Evolutionary conservation across 1,140 invertebrate genomes (phyloP), one percentile per base, ranked within the genome.

Genomic region (Hycleus phaleratus): DNA sequence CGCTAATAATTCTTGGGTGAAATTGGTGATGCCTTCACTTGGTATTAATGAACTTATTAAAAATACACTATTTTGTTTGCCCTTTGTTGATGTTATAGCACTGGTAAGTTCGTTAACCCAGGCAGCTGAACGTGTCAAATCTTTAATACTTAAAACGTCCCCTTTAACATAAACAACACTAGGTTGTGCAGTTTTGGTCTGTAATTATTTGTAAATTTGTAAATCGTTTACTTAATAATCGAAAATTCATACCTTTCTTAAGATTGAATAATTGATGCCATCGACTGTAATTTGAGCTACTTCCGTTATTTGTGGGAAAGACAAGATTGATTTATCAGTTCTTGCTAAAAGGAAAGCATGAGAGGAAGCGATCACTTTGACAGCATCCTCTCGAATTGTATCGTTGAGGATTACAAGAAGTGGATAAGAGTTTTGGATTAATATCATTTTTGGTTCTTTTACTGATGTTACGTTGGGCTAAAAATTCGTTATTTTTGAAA

Each of bases 91-190:
- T 32, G 51, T 46, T 2, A 66, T 18, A 7, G 63, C 55, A 3
- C 39, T 18, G 39, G 63, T 58, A 5, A 73, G 58, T 56, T 73
- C 67, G 2, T 56, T 46, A 5, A 68, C 63, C 72, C 72, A 73
- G 3, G 61, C 40, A 3, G 65, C 62, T 0, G 56, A 58, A 26
- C 65, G 62, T 7, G 59, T 51, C 3, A 73, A 53, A 47, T 72
- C 69, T 64, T 68, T 69, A 5, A 62, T 51, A 25, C 63, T 68
- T 9, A 73, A 50, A 7, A 63, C 66, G n/a, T 70, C 66, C 1
- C 58, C 62, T 61, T 71, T 69, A 1, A 71, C 60, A 9, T 52
- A 11, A 18, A 73, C 56, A 10, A 68, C 39, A 12, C 32, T 1
- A 11, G 52, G 47, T 58, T 40, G 62, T 46, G 11, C 61, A 25